Base-by-base conservation (phyloP, 2,113 vertebrate species). In the Cettia cetti region DNA sequence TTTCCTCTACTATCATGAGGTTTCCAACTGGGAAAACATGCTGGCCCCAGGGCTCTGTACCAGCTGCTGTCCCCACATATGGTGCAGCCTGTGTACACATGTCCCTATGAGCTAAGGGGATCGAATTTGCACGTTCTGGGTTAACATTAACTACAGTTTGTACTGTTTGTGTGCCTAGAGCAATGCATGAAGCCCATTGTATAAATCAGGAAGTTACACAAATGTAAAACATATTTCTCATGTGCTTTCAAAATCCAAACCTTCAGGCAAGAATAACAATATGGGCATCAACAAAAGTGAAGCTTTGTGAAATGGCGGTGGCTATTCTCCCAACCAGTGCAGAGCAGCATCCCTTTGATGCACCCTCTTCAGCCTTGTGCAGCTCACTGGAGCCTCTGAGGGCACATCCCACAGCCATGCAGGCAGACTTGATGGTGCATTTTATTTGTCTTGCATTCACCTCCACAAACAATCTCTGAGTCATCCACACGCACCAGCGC, bases 121-220 rank as follows among this genome's bases (percentile, higher is more conserved):
- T 9, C 16, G 52, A 69, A 69, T 27, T 45, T 56, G 82, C 76
- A 45, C 52, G 30, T 90, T 94, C 50, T 72, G 35, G 57, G 72
- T 86, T 90, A 95, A 78, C 28, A 18, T 64, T 95, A 92, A 90
- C 82, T 57, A 92, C 93, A 71, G 60, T 10, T 66, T 30, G 56
- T 27, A 50, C 31, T 78, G 82, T 69, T 77, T 75, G 56, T 89
- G 80, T 65, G 96, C 95, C 96, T 68, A 42, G 19, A 96, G 96
- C 93, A 84, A 89, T 6, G 45, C 31, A 78, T 8, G 40, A 78
- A 95, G 72, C 64, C 78, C 45, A 28, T 1, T 35, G 80, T 68
- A 93, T 60, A 94, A 90, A 96, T 75, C 82, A 92, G 82, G 53
- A 95, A 92, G 57, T 93, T 57, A 88, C 70, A 91, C 75, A 89